Evolutionary conservation across 2,797 vertebrate genomes (phyloP), one percentile per base, ranked within the genome.

Genomic region (Luscinia megarhynchos): DNA sequence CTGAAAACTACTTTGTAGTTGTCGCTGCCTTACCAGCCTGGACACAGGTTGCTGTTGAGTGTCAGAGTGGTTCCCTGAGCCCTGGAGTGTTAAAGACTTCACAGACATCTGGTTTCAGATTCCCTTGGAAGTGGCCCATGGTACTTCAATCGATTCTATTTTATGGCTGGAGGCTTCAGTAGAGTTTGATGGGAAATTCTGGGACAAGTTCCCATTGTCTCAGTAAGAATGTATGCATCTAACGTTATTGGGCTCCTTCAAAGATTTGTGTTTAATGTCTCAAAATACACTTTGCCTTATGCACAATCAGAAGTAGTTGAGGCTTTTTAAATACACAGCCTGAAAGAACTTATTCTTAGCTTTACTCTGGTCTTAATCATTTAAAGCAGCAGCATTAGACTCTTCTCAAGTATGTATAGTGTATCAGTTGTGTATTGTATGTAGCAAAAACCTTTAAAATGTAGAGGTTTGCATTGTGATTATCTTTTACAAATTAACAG

Each of bases 361-460:
- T 87, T 96, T 90, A 74, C 30, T 89, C 26, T 3, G 9, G 57
- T 97, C 64, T 85, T 76, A 50, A 46, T 62, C 41, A 61, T 55
- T 62, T 79, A 61, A 67, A 88, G 45, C 32, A 82, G 54, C 46
- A 94, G 19, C 69, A 51, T 78, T 58, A 40, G 69, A 54, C 19
- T 62, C 22, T 81, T 94, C 29, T 45, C 4, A 77, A 83, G 2
- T 82, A 81, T 41, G 23, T 87, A 59, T 55, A 36, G 34, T 84
- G 57, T 69, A 4, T 80, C 55, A 74, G 53, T 87, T 59, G 29
- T 26, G 8, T 74, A 64, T 91, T 80, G 34, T 74, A 45, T 94
- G 55, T 95, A 87, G 88, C 74, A 90, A 84, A 94, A 94, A 34
- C 70, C 40, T 73, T 91, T 72, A 78, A 69, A 50, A 38, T 81